phyloP scores from a whole-genome alignment of 1,140 invertebrate species.

The Pectinophora gossypiella region DNA sequence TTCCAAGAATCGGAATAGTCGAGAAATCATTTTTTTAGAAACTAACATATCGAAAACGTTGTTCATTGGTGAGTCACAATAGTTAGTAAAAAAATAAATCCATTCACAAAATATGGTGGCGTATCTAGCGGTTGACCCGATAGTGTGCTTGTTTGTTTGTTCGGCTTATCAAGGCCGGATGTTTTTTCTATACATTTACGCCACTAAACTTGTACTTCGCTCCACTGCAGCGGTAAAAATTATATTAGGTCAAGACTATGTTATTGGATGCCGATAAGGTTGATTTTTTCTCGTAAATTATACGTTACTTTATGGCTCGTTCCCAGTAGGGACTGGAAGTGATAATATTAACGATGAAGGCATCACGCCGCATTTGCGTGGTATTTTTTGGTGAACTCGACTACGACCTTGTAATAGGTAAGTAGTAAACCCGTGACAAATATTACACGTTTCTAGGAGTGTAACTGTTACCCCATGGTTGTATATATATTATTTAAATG shows the following conservation, averaged over 20 bases:
- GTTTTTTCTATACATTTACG: conserved; percentile 72
- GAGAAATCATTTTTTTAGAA: not conserved
- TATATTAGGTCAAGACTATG: conserved; percentile 59
- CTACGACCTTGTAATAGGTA: not conserved
- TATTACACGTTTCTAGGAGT: no score
- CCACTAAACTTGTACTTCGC: conserved; percentile 62
- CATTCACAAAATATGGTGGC: conserved; percentile 49
- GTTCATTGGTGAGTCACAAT: not conserved
- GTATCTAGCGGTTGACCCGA: conserved; percentile 67
- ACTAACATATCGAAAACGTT: not conserved
- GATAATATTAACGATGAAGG: conserved; percentile 15
- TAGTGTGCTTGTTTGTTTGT: conserved; percentile 72
- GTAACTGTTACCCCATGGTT: no score
- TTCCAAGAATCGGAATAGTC: not conserved
- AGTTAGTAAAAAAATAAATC: conserved; percentile 35
- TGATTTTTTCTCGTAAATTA: conserved; percentile 34
- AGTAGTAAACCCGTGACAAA: not conserved
- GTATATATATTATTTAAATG: no score
- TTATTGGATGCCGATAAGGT: conserved; percentile 46
- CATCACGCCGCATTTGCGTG: not conserved
- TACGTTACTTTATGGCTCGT: conserved; percentile 26
- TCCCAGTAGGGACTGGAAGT: conserved; percentile 13
- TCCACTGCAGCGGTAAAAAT: conserved; percentile 51
- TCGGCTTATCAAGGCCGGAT: conserved; percentile 72
- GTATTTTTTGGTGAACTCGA: not conserved